These are phyloP conservation scores for Oscheius sp. DNA, from an alignment of 2,888 invertebrate genomes.

Conservation along the genomic window DNA sequence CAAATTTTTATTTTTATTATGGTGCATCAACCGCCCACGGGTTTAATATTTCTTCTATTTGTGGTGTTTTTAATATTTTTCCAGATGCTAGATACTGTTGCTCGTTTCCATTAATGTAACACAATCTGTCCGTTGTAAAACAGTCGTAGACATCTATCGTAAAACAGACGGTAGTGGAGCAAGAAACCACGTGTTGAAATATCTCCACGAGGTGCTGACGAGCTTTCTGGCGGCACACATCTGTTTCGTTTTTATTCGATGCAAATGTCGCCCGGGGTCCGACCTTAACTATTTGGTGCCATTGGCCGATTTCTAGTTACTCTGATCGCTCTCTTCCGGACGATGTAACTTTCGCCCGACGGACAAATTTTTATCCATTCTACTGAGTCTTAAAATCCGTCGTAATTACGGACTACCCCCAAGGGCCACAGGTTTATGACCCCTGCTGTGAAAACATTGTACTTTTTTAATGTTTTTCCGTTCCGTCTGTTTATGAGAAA, in stretches of 20 bases:
- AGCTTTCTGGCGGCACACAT: constrained; percentile 15
- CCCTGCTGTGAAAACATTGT: constrained; percentile 16
- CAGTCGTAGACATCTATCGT: constrained; percentile 13
- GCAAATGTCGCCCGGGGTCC: constrained; percentile 30
- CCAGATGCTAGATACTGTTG: not conserved
- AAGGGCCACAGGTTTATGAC: constrained; percentile 15
- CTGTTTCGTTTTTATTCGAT: constrained; percentile 35
- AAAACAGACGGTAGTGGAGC: constrained; percentile 12
- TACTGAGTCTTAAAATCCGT: not conserved
- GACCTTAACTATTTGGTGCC: constrained; percentile 27
- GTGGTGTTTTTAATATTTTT: too few species aligned
- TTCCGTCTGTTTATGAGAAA: constrained; percentile 15
- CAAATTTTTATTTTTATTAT: too few species aligned
- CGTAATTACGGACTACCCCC: not conserved
- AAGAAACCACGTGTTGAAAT: constrained; percentile 31
- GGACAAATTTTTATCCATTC: not conserved
- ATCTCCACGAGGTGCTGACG: constrained; percentile 25
- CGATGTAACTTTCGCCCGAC: too few species aligned
- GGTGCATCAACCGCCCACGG: too few species aligned
- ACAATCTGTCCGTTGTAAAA: constrained; percentile 7
- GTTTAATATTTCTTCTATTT: too few species aligned
- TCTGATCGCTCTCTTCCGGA: too few species aligned
- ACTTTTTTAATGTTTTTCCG: not conserved
- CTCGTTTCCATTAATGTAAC: not conserved
- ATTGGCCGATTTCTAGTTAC: constrained; percentile 6